Percentiles rank a stretch among this genome's conserved stretches.
These are phyloP conservation scores for Scylla paramamosain DNA, from an alignment of 1,140 invertebrate species.

Conservation along the genomic window DNA sequence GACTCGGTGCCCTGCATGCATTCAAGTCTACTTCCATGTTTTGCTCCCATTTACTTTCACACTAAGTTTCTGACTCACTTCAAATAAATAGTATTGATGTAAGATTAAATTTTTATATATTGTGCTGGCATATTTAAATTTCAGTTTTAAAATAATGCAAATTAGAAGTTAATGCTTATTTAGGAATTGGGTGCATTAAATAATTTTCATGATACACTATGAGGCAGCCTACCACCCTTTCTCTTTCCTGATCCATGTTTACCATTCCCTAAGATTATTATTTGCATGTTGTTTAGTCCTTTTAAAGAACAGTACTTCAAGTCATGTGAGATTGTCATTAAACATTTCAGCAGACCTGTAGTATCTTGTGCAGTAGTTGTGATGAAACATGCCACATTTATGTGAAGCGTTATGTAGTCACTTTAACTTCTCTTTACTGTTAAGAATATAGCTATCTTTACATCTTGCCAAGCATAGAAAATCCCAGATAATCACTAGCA, in stretches of 20 bases:
- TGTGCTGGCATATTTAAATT: no score
- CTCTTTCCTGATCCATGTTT: background rate
- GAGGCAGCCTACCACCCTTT: background rate
- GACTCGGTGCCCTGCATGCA: background rate
- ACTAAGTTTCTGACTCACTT: no score
- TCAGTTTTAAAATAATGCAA: no score
- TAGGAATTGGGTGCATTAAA: no score
- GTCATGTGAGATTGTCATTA: background rate
- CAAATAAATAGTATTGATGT: no score
- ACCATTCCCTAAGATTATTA: background rate
- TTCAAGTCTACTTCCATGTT: background rate
- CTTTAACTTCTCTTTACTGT: background rate
- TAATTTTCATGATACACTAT: background rate
- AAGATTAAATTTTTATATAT: no score
- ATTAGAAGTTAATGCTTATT: no score
- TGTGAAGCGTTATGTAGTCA: background rate
- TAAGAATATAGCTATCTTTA: background rate
- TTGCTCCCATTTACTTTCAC: background rate
- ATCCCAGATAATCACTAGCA: background rate
- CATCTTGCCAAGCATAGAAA: background rate
- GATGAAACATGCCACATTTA: background rate
- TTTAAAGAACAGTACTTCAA: background rate
- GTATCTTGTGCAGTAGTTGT: background rate
- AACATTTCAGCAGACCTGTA: background rate
- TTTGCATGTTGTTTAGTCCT: background rate